Percentiles rank a stretch among this genome's conserved stretches.
phyloP scores from a whole-genome alignment of 1,140 invertebrate species.

The roundworm (Caenorhabditis elegans) region WBcel235 BX284602.5:4818501-4819000 shows the following conservation, averaged over 20 bases:
- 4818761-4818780: constrained; percentile 42
- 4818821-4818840: constrained; percentile 44
- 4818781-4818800: constrained; percentile 49
- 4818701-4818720: constrained; percentile 22
- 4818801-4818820: constrained; percentile 47
- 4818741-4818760: constrained; percentile 43
- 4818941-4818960: constrained; percentile 38
- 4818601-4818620: too few relatives aligned
- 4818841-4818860: constrained; percentile 48
- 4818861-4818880: constrained; percentile 51
- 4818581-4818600: constrained; percentile 5
- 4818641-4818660: neutral
- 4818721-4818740: constrained; percentile 29
- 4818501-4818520: constrained; percentile 5
- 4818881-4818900: constrained; percentile 42
- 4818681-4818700: constrained; percentile 1
- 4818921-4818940: constrained; percentile 38
- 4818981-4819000: constrained; percentile 9
- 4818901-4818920: constrained; percentile 46
- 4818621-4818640: neutral
- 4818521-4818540: neutral
- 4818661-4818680: neutral
- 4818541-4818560: neutral
- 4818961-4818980: constrained; percentile 30
- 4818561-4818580: neutral